Conservation (phyloP, 2,113 vertebrate species). For the Prochilodus magdalenae region DNA sequence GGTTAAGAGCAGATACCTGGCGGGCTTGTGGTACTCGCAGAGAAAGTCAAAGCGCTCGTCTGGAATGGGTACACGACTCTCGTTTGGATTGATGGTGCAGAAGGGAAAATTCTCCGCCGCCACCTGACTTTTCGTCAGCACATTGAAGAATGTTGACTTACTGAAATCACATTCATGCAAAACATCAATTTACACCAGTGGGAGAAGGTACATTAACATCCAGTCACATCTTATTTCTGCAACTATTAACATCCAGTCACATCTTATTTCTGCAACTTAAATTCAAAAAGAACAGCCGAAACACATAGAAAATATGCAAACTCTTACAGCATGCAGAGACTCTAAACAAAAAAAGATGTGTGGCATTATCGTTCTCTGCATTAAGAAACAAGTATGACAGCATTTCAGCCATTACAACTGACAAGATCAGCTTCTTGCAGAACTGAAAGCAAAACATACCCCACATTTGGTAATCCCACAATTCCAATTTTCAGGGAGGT, state of each 20-base stretch:
- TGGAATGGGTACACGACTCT: slow-evolving; percentile 95
- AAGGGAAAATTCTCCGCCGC: slow-evolving; percentile 97
- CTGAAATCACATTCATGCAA: slow-evolving; percentile 65
- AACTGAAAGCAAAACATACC: slow-evolving; percentile 78
- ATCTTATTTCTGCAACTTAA: no score
- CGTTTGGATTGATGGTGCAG: slow-evolving; percentile 98
- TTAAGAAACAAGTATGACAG: neutral
- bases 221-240: no score
- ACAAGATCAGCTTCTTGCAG: neutral
- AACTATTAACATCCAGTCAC: no score
- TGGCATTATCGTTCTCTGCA: no score
- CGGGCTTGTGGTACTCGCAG: slow-evolving; percentile 94
- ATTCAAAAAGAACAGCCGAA: no score
- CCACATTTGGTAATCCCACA: slow-evolving; percentile 97
- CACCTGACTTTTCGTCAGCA: slow-evolving; percentile 95
- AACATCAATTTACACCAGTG: neutral
- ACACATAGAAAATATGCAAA: no score
- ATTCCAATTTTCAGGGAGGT: slow-evolving; percentile 98
- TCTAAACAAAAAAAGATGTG: no score
- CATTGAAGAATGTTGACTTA: slow-evolving; percentile 99
- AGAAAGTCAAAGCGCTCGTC: slow-evolving; percentile 95
- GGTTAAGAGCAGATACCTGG: slow-evolving; percentile 78
- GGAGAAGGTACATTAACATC: no score
- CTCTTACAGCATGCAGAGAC: no score
- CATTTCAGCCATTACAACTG: neutral